Conservation (phyloP, 2,888 invertebrate species). For the Labia minor region DNA sequence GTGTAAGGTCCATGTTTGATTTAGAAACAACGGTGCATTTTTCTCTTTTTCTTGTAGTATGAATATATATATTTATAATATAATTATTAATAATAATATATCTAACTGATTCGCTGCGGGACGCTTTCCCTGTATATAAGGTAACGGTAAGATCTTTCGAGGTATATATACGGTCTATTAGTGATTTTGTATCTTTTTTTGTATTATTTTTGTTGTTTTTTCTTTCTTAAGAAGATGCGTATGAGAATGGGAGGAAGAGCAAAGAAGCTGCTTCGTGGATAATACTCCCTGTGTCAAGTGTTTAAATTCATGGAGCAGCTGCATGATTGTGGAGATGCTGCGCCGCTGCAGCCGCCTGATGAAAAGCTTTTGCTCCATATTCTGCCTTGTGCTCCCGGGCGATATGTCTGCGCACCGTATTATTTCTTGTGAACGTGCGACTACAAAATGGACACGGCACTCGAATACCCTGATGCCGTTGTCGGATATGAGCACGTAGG, state of each 20-base stretch:
- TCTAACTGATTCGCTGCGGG: not conserved
- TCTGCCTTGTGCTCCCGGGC: conserved; percentile 79
- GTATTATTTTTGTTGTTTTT: conserved; percentile 24
- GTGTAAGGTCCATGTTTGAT: not conserved
- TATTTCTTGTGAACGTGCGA: conserved; percentile 84
- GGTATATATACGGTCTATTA: conserved; percentile 29
- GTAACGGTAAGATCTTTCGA: conserved; percentile 27
- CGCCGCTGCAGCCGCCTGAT: conserved; percentile 28
- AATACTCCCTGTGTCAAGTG: not conserved
- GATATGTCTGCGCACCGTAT: conserved; percentile 82
- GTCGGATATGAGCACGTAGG: conserved; percentile 79
- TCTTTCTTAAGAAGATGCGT: conserved; percentile 18
- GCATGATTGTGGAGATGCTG: not conserved
- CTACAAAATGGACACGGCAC: conserved; percentile 85
- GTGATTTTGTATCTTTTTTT: no score
- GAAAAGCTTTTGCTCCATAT: conserved; percentile 53
- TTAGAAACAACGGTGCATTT: conserved; percentile 17
- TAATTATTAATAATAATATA: conserved; percentile 25
- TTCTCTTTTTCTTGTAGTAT: conserved; percentile 25
- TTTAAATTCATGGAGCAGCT: conserved; percentile 15
- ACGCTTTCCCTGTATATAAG: conserved; percentile 15
- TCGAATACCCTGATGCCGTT: conserved; percentile 83
- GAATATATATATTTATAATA: conserved; percentile 26
- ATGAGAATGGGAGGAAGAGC: conserved; percentile 14
- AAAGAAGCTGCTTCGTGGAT: not conserved